These are phyloP conservation scores for Perca fluviatilis DNA, from an alignment of 2,113 vertebrate species.

Conservation along the genomic window DNA sequence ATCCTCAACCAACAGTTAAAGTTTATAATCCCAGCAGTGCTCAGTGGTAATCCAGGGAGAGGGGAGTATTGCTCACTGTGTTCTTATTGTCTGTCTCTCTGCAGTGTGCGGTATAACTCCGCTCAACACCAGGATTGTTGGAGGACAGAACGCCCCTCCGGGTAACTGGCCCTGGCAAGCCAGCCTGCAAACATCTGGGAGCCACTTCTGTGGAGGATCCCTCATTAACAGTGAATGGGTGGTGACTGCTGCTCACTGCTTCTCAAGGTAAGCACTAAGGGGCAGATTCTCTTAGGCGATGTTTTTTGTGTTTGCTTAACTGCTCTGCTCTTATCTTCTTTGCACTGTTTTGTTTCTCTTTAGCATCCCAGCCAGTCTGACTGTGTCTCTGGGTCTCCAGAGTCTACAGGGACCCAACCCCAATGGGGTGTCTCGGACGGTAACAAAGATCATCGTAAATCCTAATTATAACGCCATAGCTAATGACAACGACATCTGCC, in stretches of 20 bases:
- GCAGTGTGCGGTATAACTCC: conserved; percentile 76
- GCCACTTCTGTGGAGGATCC: conserved; percentile 82
- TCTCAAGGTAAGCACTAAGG: background rate
- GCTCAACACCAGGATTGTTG: conserved; percentile 77
- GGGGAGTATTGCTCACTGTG: too few species aligned
- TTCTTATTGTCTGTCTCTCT: conserved; percentile 4
- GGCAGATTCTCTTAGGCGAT: background rate
- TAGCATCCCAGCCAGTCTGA: fast-evolving
- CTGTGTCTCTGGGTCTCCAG: conserved; percentile 57
- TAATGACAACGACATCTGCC: conserved; percentile 80
- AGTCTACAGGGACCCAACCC: conserved; percentile 7
- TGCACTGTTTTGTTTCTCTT: background rate
- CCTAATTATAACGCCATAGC: conserved; percentile 37
- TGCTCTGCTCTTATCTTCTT: background rate
- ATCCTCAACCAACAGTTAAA: too few species aligned
- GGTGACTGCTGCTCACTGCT: conserved; percentile 84
- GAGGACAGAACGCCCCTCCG: conserved; percentile 60
- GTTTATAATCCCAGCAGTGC: too few species aligned
- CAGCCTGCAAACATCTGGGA: conserved; percentile 53
- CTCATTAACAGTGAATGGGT: conserved; percentile 84
- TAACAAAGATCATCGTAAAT: conserved; percentile 64
- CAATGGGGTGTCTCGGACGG: background rate
- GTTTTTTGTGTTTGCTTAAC: too few species aligned
- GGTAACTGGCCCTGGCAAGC: conserved; percentile 85
- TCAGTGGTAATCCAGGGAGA: too few species aligned